These are phyloP conservation scores for Orchesella cincta DNA, from an alignment of 1,140 invertebrate genomes.

Conservation along the genomic window DNA sequence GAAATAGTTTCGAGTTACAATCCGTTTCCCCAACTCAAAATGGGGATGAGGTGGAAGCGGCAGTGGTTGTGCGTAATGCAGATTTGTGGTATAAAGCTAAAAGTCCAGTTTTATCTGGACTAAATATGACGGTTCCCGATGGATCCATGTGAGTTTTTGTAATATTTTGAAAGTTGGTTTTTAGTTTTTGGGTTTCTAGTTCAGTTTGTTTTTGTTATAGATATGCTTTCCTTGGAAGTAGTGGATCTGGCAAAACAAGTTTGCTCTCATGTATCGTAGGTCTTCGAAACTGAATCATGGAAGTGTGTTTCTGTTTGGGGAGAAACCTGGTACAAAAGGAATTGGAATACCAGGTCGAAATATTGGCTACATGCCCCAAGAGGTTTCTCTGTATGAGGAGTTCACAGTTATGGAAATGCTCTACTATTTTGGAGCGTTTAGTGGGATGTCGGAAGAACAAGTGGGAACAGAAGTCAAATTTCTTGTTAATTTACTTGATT, in stretches of 20 bases:
- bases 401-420: constrained; percentile 92
- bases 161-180: neutral
- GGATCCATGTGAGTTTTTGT: neutral
- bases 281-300: constrained; percentile 54
- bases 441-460: constrained; percentile 71
- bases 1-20: too few species aligned
- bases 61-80: neutral
- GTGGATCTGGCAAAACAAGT: constrained; percentile 56
- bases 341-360: constrained; percentile 54
- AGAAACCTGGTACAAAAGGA: constrained; percentile 53
- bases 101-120: neutral
- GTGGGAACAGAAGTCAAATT: neutral
- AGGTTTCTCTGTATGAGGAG: constrained; percentile 90
- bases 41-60: too few species aligned
- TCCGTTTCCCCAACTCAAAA: too few species aligned
- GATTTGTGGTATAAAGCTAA: neutral
- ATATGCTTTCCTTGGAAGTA: constrained; percentile 57
- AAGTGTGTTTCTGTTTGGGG: constrained; percentile 55
- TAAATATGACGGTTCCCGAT: constrained; percentile 5
- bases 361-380: constrained; percentile 19
- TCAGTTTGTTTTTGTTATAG: constrained; percentile 38
- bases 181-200: neutral
- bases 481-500: neutral
- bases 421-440: constrained; percentile 92
- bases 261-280: constrained; percentile 57